Percentiles rank a stretch among this genome's conserved stretches.
These are phyloP conservation scores for Oxyura jamaicensis DNA, from an alignment of 2,113 vertebrate species.

Conservation along the genomic window DNA sequence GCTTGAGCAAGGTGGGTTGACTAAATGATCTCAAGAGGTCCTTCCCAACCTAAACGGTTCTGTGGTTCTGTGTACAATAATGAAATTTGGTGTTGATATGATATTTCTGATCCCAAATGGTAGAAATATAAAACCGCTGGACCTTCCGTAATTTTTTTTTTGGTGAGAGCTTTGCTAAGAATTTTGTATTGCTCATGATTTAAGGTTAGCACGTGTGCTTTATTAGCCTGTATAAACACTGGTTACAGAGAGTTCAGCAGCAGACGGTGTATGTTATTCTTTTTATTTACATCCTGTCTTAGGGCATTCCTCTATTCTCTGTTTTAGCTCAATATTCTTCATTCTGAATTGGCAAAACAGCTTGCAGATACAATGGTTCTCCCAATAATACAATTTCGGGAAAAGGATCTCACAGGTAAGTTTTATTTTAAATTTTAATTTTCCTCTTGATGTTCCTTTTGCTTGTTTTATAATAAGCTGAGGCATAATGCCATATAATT, in stretches of 20 bases:
- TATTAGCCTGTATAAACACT: neutral
- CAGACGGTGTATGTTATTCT: too few relatives aligned
- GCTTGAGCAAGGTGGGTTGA: neutral
- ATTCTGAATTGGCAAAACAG: constrained; percentile 90
- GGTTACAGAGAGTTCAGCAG: neutral
- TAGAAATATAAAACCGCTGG: neutral
- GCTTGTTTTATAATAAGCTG: neutral
- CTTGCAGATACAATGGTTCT: constrained; percentile 96
- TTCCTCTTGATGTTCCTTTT: neutral
- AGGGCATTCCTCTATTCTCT: neutral
- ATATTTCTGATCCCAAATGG: neutral
- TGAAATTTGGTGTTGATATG: too few relatives aligned
- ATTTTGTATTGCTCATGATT: neutral
- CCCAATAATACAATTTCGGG: constrained; percentile 94
- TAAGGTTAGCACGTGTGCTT: neutral
- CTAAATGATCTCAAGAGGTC: neutral
- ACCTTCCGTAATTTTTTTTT: neutral
- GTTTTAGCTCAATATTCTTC: constrained; percentile 91
- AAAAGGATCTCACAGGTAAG: constrained; percentile 97
- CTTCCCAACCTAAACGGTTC: neutral
- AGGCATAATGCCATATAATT: neutral
- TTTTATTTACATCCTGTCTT: neutral
- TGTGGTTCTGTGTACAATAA: neutral
- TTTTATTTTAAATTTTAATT: neutral
- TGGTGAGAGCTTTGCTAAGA: neutral